phyloP scores from a whole-genome alignment of 2,797 vertebrate species.

The Botia almorhae region DNA sequence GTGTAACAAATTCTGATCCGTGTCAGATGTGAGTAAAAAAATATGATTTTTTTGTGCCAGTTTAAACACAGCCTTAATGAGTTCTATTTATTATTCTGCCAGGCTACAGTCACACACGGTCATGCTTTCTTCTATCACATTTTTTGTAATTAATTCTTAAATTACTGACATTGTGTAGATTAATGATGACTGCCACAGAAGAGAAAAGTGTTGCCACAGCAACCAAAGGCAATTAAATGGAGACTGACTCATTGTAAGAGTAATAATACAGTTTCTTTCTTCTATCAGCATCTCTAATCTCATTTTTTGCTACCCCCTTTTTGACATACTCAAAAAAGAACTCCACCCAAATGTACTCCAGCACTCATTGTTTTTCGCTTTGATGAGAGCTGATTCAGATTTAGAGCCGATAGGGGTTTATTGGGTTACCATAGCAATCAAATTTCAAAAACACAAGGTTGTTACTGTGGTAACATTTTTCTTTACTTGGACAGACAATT shows the following conservation, averaged over 20 bases:
- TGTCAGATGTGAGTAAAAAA: too few relatives aligned
- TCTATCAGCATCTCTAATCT: neutral
- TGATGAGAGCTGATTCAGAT: neutral
- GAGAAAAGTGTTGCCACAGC: slow-evolving; percentile 1
- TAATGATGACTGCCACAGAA: neutral
- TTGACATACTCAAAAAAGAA: neutral
- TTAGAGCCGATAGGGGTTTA: neutral
- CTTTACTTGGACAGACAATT: neutral
- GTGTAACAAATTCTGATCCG: too few relatives aligned
- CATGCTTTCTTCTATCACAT: neutral
- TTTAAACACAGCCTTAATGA: too few relatives aligned
- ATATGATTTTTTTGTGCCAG: too few relatives aligned
- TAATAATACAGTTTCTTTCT: neutral
- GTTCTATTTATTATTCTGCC: neutral
- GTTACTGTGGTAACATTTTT: neutral
- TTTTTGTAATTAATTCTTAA: neutral
- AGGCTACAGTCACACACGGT: neutral
- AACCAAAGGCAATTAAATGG: neutral
- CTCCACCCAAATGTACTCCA: neutral
- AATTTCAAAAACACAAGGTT: neutral
- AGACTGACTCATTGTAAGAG: neutral
- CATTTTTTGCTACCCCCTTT: neutral
- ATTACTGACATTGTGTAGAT: neutral
- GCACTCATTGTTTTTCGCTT: neutral
- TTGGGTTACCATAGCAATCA: neutral